Evolutionary conservation across 2,888 invertebrate species (phyloP).

Genomic region (Frankliniella fusca): DNA sequence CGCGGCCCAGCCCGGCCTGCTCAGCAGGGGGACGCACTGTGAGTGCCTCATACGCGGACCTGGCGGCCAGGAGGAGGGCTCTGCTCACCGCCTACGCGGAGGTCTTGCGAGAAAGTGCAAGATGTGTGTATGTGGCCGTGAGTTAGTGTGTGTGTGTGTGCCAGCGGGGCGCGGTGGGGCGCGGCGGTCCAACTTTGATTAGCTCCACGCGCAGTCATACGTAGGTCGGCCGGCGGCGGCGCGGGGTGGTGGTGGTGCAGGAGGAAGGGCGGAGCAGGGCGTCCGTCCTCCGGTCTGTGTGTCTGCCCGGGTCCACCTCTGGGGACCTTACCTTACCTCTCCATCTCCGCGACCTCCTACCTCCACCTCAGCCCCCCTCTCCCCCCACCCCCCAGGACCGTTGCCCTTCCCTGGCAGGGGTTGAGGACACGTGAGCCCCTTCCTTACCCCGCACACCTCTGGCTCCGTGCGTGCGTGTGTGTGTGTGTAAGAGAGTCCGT

Average conservation of each 20-base stretch:
- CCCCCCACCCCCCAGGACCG: not conserved
- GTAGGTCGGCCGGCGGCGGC: not conserved
- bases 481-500: too few species aligned
- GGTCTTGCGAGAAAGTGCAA: not conserved
- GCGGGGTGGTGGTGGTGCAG: not conserved
- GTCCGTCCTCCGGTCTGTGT: not conserved
- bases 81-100: too few species aligned
- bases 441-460: not conserved
- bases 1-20: not conserved
- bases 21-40: not conserved
- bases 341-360: not conserved
- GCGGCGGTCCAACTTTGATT: constrained; percentile 1
- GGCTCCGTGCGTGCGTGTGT: not conserved
- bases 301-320: not conserved
- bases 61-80: too few species aligned
- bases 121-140: not conserved
- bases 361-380: not conserved
- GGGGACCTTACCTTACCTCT: not conserved
- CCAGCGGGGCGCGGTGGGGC: too few species aligned
- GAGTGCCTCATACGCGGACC: not conserved
- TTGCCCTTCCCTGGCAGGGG: not conserved
- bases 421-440: not conserved
- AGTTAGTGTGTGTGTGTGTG: not conserved
- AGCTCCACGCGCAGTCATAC: not conserved
- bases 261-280: not conserved